Percentiles rank a stretch among this genome's conserved stretches.
phyloP scores from a whole-genome alignment of 2,113 vertebrate species.

The Syrmaticus mikado region DNA sequence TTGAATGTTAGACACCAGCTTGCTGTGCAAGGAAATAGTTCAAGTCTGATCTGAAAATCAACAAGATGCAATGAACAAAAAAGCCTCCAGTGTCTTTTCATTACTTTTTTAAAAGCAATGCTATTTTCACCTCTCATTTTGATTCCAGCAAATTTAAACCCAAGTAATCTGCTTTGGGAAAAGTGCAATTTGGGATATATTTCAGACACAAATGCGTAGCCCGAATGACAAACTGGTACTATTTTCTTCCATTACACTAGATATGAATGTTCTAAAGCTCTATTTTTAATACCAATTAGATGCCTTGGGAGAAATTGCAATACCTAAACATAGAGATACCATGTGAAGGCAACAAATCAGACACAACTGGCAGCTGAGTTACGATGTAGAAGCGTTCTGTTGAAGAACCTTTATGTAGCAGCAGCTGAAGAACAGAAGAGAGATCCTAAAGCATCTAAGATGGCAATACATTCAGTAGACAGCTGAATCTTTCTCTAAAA shows the following conservation, averaged over 20 bases:
- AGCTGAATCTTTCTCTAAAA: not conserved
- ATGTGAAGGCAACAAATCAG: not conserved
- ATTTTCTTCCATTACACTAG: not conserved
- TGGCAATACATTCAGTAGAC: not conserved
- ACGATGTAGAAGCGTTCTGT: not conserved
- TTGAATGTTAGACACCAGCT: not conserved
- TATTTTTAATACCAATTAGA: conserved; percentile 4
- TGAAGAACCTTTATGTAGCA: not conserved
- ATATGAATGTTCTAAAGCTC: not conserved
- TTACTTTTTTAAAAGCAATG: not conserved
- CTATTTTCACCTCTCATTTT: not conserved
- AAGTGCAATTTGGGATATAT: not conserved
- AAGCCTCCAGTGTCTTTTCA: not conserved
- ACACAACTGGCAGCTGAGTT: not conserved
- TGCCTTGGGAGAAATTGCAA: not conserved
- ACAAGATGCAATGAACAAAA: not conserved
- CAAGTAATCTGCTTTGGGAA: not conserved
- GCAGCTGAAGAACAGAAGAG: not conserved
- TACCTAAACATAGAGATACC: not conserved
- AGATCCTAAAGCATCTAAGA: not conserved
- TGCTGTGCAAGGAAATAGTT: not conserved
- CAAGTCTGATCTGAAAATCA: conserved; percentile 5
- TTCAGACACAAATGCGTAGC: not conserved
- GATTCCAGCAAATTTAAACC: not conserved
- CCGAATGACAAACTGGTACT: not conserved